Evolutionary conservation across 2,888 invertebrate genomes (phyloP).

Genomic region (Plagodis dolabraria): DNA sequence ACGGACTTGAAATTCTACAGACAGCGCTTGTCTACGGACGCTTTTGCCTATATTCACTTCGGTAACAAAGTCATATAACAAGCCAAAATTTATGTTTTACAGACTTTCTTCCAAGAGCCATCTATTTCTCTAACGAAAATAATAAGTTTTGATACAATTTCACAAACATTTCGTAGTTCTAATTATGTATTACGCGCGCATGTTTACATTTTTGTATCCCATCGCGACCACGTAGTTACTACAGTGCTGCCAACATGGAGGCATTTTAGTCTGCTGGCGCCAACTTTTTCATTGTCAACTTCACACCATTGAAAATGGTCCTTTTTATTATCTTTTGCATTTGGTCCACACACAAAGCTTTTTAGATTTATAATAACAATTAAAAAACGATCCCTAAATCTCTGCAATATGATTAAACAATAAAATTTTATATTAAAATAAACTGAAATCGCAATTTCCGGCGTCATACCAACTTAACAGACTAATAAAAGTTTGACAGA

Average conservation of each 20-base stretch:
- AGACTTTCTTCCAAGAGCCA: conserved; percentile 10
- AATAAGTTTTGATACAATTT: conserved; percentile 14
- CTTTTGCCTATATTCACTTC: conserved; percentile 82
- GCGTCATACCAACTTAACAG: conserved; percentile 7
- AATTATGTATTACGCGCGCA: conserved; percentile 51
- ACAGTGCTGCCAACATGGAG: conserved; percentile 67
- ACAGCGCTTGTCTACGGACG: conserved; percentile 78
- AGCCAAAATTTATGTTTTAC: conserved; percentile 35
- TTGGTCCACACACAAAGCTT: no score
- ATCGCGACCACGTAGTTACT: conserved; percentile 81
- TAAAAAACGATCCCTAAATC: no score
- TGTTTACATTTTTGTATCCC: conserved; percentile 80
- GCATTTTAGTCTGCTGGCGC: conserved; percentile 76
- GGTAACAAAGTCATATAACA: conserved; percentile 70
- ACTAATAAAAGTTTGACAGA: background rate
- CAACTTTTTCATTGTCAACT: conserved; percentile 60
- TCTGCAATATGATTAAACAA: no score
- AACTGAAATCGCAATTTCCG: background rate
- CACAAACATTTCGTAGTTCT: conserved; percentile 13
- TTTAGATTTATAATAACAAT: background rate
- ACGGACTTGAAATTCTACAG: conserved; percentile 80
- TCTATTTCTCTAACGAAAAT: conserved; percentile 13
- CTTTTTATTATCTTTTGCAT: no score
- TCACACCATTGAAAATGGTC: conserved; percentile 43
- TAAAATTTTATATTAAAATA: no score